A percentile compares a stretch with the other conserved stretches of the same genome.
Conservation (phyloP, 2,888 invertebrate species). For the Coenonympha glycerion region DNA sequence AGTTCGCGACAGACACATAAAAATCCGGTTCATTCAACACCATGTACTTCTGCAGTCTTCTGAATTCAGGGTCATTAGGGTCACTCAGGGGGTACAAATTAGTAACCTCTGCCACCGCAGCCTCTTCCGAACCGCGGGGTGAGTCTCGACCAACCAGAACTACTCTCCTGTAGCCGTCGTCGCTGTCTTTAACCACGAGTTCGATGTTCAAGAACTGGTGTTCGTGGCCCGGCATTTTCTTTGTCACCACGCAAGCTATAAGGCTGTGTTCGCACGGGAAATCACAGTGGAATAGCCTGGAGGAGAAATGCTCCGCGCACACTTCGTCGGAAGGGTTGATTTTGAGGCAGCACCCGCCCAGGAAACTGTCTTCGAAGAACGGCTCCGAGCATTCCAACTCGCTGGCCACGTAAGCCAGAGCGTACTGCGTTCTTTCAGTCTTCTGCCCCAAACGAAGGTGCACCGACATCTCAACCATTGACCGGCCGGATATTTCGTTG, state of each 20-base stretch:
- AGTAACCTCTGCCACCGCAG: slow-evolving; percentile 14
- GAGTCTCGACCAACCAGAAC: slow-evolving; percentile 40
- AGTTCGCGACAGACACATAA: slow-evolving; percentile 59
- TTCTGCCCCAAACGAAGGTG: slow-evolving; percentile 36
- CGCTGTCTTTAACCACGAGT: slow-evolving; percentile 34
- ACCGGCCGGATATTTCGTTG: slow-evolving; percentile 20
- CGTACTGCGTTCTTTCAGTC: slow-evolving; percentile 31
- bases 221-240: slow-evolving; percentile 33
- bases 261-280: slow-evolving; percentile 42
- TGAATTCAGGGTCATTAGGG: slow-evolving; percentile 27
- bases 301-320: slow-evolving; percentile 34
- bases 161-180: slow-evolving; percentile 27
- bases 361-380: slow-evolving; percentile 61
- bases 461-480: slow-evolving; percentile 39
- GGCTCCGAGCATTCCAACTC: slow-evolving; percentile 53
- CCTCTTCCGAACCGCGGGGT: slow-evolving; percentile 11
- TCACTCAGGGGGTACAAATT: slow-evolving; percentile 34
- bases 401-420: slow-evolving; percentile 38
- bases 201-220: slow-evolving; percentile 48
- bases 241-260: slow-evolving; percentile 58
- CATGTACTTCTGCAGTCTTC: slow-evolving; percentile 46
- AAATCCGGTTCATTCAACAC: slow-evolving; percentile 51
- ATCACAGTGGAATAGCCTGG: slow-evolving; percentile 56
- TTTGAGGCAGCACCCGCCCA: slow-evolving; percentile 71
- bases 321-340: slow-evolving; percentile 52